Conservation (phyloP, 2,888 invertebrate genomes). For the Resseliella maxima region DNA sequence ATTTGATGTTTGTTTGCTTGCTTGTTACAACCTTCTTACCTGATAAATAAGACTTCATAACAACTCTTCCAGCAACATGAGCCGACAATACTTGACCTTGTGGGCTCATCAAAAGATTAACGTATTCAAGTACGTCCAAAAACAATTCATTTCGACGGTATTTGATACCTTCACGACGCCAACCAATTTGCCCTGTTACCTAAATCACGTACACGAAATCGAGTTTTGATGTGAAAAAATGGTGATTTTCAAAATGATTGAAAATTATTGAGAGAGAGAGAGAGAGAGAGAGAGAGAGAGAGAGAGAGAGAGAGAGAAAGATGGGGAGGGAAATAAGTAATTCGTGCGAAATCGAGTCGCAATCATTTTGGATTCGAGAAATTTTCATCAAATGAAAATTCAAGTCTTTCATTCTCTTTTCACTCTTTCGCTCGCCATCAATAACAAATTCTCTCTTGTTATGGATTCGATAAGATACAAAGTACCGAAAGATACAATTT, state of each 20-base stretch:
- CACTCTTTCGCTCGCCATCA: too few relatives aligned
- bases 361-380: too few relatives aligned
- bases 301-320: too few relatives aligned
- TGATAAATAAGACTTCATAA: conserved; percentile 99
- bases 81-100: conserved; percentile 99
- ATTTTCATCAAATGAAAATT: too few relatives aligned
- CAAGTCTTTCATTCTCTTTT: too few relatives aligned
- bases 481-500: too few relatives aligned
- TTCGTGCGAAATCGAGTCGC: too few relatives aligned
- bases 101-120: conserved; percentile 98
- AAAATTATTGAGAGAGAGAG: too few relatives aligned
- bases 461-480: too few relatives aligned
- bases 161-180: conserved; percentile 99
- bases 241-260: neutral
- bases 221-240: neutral
- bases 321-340: too few relatives aligned
- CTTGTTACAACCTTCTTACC: conserved; percentile 61
- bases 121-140: conserved; percentile 98
- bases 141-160: conserved; percentile 98
- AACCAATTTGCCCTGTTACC: conserved; percentile 97
- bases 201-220: conserved; percentile 56
- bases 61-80: conserved; percentile 98
- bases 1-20: neutral
- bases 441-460: too few relatives aligned
- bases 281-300: too few relatives aligned